A percentile compares a stretch with the other conserved stretches of the same genome.
These are phyloP conservation scores for Pachyseris speciosa DNA, from an alignment of 64 coral and sea anemone species.

Conservation along the genomic window DNA sequence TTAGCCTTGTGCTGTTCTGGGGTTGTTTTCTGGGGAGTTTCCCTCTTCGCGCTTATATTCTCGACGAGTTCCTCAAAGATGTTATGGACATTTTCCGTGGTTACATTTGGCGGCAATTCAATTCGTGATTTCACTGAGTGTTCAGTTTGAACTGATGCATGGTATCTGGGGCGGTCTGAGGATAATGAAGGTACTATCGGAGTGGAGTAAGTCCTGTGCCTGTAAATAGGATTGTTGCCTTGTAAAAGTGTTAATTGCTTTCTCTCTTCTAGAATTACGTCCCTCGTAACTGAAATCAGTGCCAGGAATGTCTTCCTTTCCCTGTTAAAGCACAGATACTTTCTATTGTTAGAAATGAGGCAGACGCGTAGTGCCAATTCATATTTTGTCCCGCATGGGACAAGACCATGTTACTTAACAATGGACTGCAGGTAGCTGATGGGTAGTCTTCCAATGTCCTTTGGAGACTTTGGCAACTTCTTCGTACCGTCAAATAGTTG, in stretches of 20 bases:
- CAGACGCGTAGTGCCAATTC: conserved; percentile 18
- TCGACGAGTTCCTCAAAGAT: conserved; percentile 25
- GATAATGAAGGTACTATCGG: conserved; percentile 1
- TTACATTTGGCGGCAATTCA: background rate
- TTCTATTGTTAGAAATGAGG: conserved; percentile 45
- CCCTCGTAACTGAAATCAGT: conserved; percentile 21
- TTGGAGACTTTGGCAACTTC: conserved; percentile 19
- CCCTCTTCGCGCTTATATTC: background rate
- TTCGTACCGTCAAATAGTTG: conserved; percentile 5
- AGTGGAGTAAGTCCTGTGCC: conserved; percentile 4
- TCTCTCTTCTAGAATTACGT: conserved; percentile 38
- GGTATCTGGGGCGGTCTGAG: conserved; percentile 6
- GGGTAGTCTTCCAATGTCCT: conserved; percentile 39
- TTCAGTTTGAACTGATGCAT: conserved; percentile 18
- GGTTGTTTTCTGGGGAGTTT: background rate
- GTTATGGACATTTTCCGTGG: background rate
- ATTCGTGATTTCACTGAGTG: background rate
- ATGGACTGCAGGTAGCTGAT: conserved; percentile 32
- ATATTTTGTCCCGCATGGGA: conserved; percentile 21
- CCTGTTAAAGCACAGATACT: conserved; percentile 41
- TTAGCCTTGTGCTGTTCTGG: background rate
- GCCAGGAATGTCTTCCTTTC: conserved; percentile 44
- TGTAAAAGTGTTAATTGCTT: conserved; percentile 8
- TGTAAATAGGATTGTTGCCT: background rate
- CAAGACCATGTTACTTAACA: conserved; percentile 31